A percentile compares a stretch with the other conserved stretches of the same genome.
phyloP scores from a whole-genome alignment of 2,113 vertebrate species.

The Perccottus glenii region DNA sequence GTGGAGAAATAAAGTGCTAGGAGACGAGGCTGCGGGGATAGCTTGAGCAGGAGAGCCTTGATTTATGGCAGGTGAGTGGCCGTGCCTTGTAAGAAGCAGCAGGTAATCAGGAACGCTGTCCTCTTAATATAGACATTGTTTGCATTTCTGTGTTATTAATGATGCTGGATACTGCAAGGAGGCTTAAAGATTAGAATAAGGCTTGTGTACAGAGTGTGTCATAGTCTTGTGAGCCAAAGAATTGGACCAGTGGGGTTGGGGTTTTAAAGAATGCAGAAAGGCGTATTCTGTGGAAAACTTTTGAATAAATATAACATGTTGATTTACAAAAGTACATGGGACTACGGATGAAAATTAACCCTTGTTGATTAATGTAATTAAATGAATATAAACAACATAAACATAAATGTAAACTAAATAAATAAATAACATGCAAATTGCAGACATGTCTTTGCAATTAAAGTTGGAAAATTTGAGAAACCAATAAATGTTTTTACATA shows the following conservation, averaged over 20 bases:
- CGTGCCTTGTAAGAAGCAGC: constrained; percentile 61
- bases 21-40: constrained; percentile 60
- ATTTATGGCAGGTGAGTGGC: constrained; percentile 72
- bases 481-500: not conserved
- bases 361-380: too few species aligned
- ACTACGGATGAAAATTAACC: too few species aligned
- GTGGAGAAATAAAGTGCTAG: constrained; percentile 56
- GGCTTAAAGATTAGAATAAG: constrained; percentile 34
- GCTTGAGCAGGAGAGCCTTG: constrained; percentile 54
- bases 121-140: constrained; percentile 61
- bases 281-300: not conserved
- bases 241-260: not conserved
- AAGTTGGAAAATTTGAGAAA: too few species aligned
- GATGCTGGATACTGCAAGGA: constrained; percentile 26
- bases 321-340: too few species aligned
- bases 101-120: constrained; percentile 61
- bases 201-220: constrained; percentile 11
- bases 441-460: not conserved
- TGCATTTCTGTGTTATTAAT: constrained; percentile 61
- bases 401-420: too few species aligned
- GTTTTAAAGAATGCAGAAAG: not conserved
- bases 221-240: constrained; percentile 5
- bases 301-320: not conserved
- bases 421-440: not conserved
- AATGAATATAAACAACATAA: too few species aligned